A percentile compares a stretch with the other conserved stretches of the same genome.
Conservation (phyloP, 2,888 invertebrate species). For the Rhamphomyia laevipes region DNA sequence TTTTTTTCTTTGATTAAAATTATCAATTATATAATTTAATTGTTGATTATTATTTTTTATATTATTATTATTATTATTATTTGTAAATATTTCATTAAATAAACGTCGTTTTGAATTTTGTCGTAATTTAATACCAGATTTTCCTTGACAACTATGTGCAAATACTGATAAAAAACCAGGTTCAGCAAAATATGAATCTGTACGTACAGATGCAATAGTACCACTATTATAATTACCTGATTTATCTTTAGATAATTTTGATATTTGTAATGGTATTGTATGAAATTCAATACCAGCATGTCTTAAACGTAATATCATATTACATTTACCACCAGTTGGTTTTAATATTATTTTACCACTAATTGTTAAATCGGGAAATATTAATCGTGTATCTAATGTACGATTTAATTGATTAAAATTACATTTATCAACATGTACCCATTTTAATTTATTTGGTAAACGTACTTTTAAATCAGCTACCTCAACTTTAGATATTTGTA, state of each 20-base stretch:
- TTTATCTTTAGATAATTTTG: slow-evolving; percentile 18
- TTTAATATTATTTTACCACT: slow-evolving; percentile 60
- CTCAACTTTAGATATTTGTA: slow-evolving; percentile 24
- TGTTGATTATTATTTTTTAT: neutral
- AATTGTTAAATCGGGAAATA: slow-evolving; percentile 69
- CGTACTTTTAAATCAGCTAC: slow-evolving; percentile 42
- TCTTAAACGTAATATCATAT: slow-evolving; percentile 64
- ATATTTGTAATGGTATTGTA: slow-evolving; percentile 46
- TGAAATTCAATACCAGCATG: slow-evolving; percentile 70
- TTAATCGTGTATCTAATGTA: slow-evolving; percentile 61
- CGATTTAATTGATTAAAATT: slow-evolving; percentile 61
- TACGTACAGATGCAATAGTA: slow-evolving; percentile 40
- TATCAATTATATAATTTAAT: neutral
- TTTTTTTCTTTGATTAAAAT: neutral
- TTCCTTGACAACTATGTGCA: slow-evolving; percentile 65
- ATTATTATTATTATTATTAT: neutral
- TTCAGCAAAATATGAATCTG: slow-evolving; percentile 72
- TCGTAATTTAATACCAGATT: slow-evolving; percentile 27
- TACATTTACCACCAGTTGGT: slow-evolving; percentile 47
- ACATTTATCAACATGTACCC: slow-evolving; percentile 66
- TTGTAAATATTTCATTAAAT: slow-evolving; percentile 13
- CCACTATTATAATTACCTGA: slow-evolving; percentile 10
- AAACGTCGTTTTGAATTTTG: slow-evolving; percentile 33
- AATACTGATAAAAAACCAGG: slow-evolving; percentile 77
- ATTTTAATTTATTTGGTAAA: slow-evolving; percentile 49